Evolutionary conservation across 2,797 vertebrate species (phyloP).

Genomic region (Leontopithecus rosalia): DNA sequence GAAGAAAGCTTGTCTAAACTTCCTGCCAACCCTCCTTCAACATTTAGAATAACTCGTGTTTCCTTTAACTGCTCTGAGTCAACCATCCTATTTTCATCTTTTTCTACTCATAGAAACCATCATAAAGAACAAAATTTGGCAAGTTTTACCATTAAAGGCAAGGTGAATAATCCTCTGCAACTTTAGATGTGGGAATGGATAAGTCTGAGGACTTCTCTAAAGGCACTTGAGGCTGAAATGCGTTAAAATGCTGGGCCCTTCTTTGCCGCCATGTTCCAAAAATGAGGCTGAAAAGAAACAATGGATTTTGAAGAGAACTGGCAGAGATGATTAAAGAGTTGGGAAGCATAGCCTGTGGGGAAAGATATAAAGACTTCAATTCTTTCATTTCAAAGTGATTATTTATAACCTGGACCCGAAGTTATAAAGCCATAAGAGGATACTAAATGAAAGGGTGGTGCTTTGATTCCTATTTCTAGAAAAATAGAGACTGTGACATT

Average conservation of each 20-base stretch:
- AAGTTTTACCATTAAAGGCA: not conserved
- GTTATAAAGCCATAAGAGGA: not conserved
- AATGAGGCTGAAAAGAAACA: not conserved
- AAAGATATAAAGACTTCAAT: not conserved
- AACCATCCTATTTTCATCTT: not conserved
- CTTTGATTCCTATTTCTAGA: not conserved
- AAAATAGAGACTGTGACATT: not conserved
- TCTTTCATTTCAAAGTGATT: not conserved
- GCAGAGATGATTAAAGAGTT: not conserved
- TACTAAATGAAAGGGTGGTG: not conserved
- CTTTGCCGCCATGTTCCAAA: not conserved
- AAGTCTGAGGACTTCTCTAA: not conserved
- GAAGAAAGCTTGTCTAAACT: not conserved
- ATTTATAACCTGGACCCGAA: not conserved
- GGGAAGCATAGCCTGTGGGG: not conserved
- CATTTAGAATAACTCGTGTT: not conserved
- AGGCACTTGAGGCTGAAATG: not conserved
- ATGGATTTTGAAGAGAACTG: not conserved
- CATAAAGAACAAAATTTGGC: not conserved
- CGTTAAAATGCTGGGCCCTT: not conserved
- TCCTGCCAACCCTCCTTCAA: not conserved
- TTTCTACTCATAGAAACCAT: not conserved
- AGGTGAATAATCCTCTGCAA: not conserved
- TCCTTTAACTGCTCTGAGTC: not conserved
- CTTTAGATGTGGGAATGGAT: not conserved